phyloP scores from a whole-genome alignment of 2,113 vertebrate genomes.

The Agapornis roseicollis region DNA sequence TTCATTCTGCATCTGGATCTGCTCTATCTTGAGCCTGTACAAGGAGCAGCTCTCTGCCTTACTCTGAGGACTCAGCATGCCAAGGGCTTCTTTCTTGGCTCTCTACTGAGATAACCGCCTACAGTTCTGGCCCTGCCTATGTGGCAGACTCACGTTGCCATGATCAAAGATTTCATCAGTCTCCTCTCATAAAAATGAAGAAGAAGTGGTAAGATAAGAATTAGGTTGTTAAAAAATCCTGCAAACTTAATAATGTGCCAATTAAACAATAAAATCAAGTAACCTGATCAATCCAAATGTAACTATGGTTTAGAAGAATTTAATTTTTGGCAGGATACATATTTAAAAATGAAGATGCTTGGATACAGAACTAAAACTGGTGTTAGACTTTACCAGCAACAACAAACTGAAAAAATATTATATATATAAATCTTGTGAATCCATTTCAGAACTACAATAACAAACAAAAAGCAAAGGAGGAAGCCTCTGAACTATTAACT shows the following conservation, averaged over 20 bases:
- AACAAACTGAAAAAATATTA: background rate
- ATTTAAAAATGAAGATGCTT: background rate
- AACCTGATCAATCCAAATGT: background rate
- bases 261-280: background rate
- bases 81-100: background rate
- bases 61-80: background rate
- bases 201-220: background rate
- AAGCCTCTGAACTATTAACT: background rate
- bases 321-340: background rate
- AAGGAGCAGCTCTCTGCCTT: background rate
- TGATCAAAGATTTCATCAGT: background rate
- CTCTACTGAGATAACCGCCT: background rate
- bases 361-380: background rate
- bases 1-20: background rate
- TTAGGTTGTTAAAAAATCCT: background rate
- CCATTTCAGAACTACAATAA: background rate
- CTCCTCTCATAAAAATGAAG: background rate
- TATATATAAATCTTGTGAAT: background rate
- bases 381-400: background rate
- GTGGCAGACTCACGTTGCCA: fast-evolving
- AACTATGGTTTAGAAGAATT: background rate
- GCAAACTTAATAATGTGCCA: background rate
- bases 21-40: background rate
- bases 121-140: background rate
- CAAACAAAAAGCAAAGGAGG: background rate